These are phyloP conservation scores for Sinocyclocheilus anshuiensis DNA, from an alignment of 2,113 vertebrate species.

Conservation along the genomic window DNA sequence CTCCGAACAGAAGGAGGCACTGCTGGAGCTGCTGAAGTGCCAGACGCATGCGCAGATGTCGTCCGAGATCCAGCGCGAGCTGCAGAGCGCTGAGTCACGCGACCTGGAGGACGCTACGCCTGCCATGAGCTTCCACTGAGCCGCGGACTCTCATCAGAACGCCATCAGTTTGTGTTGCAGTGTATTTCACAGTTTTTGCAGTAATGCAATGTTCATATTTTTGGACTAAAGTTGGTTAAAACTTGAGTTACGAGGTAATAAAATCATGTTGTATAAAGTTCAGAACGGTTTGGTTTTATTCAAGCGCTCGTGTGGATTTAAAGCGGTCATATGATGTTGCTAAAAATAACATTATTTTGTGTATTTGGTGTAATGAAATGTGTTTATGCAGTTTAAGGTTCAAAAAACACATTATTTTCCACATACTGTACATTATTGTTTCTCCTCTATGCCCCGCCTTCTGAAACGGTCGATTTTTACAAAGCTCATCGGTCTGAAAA, in stretches of 20 bases:
- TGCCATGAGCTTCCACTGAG: slow-evolving; percentile 74
- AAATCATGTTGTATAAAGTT: neutral
- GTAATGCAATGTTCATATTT: neutral
- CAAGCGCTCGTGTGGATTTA: too few species aligned
- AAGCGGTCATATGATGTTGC: too few species aligned
- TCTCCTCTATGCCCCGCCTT: too few species aligned
- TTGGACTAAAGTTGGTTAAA: neutral
- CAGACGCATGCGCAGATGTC: slow-evolving; percentile 86
- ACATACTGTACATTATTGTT: too few species aligned
- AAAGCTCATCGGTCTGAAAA: too few species aligned
- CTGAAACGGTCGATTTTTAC: too few species aligned
- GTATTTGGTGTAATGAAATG: too few species aligned
- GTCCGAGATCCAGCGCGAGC: slow-evolving; percentile 85
- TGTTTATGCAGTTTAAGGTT: too few species aligned
- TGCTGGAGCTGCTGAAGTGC: slow-evolving; percentile 88
- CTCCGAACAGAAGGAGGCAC: slow-evolving; percentile 86
- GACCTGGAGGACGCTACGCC: slow-evolving; percentile 81
- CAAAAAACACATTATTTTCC: too few species aligned
- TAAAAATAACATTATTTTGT: too few species aligned
- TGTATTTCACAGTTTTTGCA: neutral
- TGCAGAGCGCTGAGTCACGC: slow-evolving; percentile 81
- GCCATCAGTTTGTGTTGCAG: neutral
- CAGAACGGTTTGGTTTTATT: neutral
- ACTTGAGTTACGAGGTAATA: neutral
- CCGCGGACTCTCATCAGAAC: neutral